phyloP scores from a whole-genome alignment of 2,797 vertebrate species.

The Spondyliosoma cantharus region DNA sequence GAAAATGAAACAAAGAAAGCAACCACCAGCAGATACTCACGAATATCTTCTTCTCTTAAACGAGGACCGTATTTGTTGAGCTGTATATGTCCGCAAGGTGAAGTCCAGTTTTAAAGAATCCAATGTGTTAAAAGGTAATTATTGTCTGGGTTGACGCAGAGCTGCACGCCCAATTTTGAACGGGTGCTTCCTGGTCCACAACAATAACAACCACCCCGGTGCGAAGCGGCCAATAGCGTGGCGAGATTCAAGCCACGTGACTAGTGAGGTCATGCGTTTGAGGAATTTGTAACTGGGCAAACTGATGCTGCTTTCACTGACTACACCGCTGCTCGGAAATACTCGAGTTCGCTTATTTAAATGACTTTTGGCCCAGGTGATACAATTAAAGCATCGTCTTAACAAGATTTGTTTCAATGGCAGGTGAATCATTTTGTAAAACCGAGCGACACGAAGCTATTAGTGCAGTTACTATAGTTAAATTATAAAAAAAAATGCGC shows the following conservation, averaged over 20 bases:
- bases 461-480: not conserved
- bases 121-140: not conserved
- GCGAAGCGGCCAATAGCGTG: constrained; percentile 68
- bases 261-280: constrained; percentile 32
- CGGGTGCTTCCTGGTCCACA: constrained; percentile 73
- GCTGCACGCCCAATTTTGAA: constrained; percentile 52
- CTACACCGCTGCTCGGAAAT: not conserved
- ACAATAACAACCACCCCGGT: constrained; percentile 77
- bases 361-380: rapidly evolving
- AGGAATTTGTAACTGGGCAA: constrained; percentile 73
- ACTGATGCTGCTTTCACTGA: constrained; percentile 42
- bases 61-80: not conserved
- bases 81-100: not conserved
- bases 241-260: constrained; percentile 70
- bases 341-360: rapidly evolving
- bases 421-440: not conserved
- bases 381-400: not conserved
- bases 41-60: not conserved
- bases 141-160: not conserved
- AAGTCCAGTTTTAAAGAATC: not conserved
- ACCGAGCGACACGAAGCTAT: rapidly evolving
- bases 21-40: constrained; percentile 48
- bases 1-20: constrained; percentile 71
- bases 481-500: not conserved
- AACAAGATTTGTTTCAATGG: rapidly evolving